phyloP scores from a whole-genome alignment of 1,140 invertebrate species.

The Pseudomyrmex pallidus region DNA sequence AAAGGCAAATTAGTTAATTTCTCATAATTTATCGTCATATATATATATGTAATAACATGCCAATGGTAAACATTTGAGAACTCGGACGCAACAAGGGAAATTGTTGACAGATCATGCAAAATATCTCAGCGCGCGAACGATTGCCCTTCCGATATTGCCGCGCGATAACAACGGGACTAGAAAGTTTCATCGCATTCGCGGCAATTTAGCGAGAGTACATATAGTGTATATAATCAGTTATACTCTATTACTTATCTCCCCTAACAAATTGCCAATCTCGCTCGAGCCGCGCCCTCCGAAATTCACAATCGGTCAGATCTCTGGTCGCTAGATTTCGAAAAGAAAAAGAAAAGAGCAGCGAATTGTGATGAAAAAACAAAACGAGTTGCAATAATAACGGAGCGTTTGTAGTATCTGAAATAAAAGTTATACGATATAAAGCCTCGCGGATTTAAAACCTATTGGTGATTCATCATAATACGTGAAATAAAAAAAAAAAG shows the following conservation, averaged over 20 bases:
- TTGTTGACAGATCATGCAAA: not conserved
- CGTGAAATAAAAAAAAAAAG: no score
- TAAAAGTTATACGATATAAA: slow-evolving; percentile 36
- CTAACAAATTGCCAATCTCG: slow-evolving; percentile 45
- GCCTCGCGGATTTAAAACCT: slow-evolving; percentile 18
- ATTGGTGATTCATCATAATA: slow-evolving; percentile 40
- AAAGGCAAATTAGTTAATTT: slow-evolving; percentile 21
- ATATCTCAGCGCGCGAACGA: not conserved
- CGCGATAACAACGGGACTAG: not conserved
- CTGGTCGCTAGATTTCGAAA: not conserved
- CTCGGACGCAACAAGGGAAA: not conserved
- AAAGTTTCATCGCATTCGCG: slow-evolving; percentile 7
- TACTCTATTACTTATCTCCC: slow-evolving; percentile 38
- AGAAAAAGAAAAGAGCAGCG: slow-evolving; percentile 9
- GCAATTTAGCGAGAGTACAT: slow-evolving; percentile 5
- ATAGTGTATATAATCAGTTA: not conserved
- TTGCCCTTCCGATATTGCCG: not conserved
- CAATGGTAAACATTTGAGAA: no score
- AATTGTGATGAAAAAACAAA: not conserved
- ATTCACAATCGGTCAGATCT: slow-evolving; percentile 27
- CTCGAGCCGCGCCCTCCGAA: slow-evolving; percentile 29
- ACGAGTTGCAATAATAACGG: slow-evolving; percentile 54
- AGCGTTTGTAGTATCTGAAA: slow-evolving; percentile 70
- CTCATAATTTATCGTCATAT: not conserved
- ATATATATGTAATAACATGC: no score